Evolutionary conservation across 2,797 vertebrate species (phyloP).

Genomic region (Eutrigla gurnardus): DNA sequence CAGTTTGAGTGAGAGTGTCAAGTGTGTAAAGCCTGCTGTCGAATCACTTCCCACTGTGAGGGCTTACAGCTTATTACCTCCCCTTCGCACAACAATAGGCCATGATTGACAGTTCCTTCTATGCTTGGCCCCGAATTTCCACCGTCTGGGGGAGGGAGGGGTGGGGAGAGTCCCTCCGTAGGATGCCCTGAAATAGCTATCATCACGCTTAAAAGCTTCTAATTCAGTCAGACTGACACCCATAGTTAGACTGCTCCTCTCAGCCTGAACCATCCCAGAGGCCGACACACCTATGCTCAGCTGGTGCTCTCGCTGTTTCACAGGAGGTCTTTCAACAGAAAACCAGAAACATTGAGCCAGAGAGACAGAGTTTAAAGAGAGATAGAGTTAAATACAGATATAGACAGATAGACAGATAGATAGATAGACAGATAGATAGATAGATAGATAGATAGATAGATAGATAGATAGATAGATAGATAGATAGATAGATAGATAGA

Average conservation of each 20-base stretch:
- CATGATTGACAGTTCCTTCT: slow-evolving; percentile 72
- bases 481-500: too few relatives aligned
- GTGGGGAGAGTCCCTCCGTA: slow-evolving; percentile 48
- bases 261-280: slow-evolving; percentile 34
- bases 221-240: slow-evolving; percentile 70
- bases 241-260: slow-evolving; percentile 52
- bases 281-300: slow-evolving; percentile 45
- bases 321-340: slow-evolving; percentile 30
- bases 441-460: slow-evolving; percentile 23
- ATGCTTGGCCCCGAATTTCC: slow-evolving; percentile 55
- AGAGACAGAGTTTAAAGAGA: slow-evolving; percentile 56
- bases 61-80: slow-evolving; percentile 72
- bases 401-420: slow-evolving; percentile 45
- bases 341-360: slow-evolving; percentile 44
- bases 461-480: too few relatives aligned
- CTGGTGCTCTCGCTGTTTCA: slow-evolving; percentile 27
- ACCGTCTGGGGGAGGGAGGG: slow-evolving; percentile 30
- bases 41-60: slow-evolving; percentile 64
- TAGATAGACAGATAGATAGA: slow-evolving; percentile 8
- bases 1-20: slow-evolving; percentile 30
- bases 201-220: slow-evolving; percentile 70
- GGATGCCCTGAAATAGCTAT: slow-evolving; percentile 74
- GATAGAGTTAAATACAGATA: too few relatives aligned
- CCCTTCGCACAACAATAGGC: slow-evolving; percentile 66
- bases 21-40: slow-evolving; percentile 59